Percentiles rank a stretch among this genome's conserved stretches.
These are phyloP conservation scores for Papilio demoleus DNA, from an alignment of 2,888 invertebrate species.

Conservation along the genomic window DNA sequence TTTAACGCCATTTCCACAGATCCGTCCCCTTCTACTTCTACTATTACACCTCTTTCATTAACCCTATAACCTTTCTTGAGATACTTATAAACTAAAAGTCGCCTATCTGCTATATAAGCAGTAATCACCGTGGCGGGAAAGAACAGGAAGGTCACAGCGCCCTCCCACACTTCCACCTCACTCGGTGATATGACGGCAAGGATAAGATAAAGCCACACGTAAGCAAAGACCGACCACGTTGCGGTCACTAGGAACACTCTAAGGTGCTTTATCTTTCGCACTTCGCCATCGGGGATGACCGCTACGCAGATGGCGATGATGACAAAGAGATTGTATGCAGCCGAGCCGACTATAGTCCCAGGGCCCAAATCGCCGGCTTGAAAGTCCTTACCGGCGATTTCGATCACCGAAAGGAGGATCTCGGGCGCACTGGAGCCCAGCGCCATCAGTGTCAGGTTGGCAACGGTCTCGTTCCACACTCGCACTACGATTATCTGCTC, in stretches of 20 bases:
- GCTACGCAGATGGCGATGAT: constrained; percentile 97
- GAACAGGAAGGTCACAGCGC: constrained; percentile 96
- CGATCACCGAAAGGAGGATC: constrained; percentile 98
- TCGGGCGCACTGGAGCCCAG: constrained; percentile 99
- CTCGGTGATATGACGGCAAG: constrained; percentile 94
- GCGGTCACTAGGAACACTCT: constrained; percentile 99
- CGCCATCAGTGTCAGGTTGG: constrained; percentile 99
- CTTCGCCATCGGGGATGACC: constrained; percentile 95
- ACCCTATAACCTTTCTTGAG: constrained; percentile 95
- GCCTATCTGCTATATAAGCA: constrained; percentile 97
- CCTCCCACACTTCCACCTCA: constrained; percentile 98
- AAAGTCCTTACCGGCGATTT: constrained; percentile 97
- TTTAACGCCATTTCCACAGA: constrained; percentile 87
- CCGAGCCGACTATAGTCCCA: constrained; percentile 99
- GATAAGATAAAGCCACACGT: constrained; percentile 99
- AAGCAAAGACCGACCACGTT: constrained; percentile 98
- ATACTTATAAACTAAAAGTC: constrained; percentile 93
- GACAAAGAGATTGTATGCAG: constrained; percentile 99
- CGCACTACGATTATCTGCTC: constrained; percentile 96
- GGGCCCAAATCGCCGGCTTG: constrained; percentile 98
- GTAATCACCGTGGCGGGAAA: constrained; percentile 98
- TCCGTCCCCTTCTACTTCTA: constrained; percentile 92
- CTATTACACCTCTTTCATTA: constrained; percentile 95
- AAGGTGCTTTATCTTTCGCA: constrained; percentile 96
- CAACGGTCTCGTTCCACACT: constrained; percentile 99